Evolutionary conservation across 2,113 vertebrate species (phyloP).

Genomic region (Rhabdornis inornatus): DNA sequence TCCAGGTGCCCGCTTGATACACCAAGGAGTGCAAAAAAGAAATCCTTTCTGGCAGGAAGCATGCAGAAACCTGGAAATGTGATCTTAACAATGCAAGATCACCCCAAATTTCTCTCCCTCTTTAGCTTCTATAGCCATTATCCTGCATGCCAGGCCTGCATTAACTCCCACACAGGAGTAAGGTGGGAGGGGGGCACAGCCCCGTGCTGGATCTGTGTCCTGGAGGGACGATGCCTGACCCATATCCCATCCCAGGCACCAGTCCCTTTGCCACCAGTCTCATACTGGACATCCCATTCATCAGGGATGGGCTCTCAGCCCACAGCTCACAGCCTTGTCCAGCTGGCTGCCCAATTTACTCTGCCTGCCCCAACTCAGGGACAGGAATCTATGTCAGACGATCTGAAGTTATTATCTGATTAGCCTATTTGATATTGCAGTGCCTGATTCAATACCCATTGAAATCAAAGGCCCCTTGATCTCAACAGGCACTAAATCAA

Average conservation of each 20-base stretch:
- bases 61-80: neutral
- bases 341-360: slow-evolving; percentile 35
- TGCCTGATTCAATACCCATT: slow-evolving; percentile 34
- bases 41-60: neutral
- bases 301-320: accelerated
- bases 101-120: neutral
- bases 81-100: neutral
- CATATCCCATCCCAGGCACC: neutral
- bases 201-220: neutral
- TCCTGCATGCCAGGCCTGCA: neutral
- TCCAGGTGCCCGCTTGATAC: neutral
- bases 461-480: slow-evolving; percentile 61
- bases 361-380: neutral
- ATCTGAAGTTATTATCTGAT: slow-evolving; percentile 53
- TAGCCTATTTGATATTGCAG: slow-evolving; percentile 35
- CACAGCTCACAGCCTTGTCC: neutral
- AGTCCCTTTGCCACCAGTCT: neutral
- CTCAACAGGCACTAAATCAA: slow-evolving; percentile 42
- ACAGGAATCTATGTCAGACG: neutral
- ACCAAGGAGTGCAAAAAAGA: neutral
- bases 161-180: neutral
- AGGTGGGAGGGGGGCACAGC: neutral
- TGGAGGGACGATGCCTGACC: neutral
- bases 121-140: neutral
- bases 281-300: neutral